phyloP scores from a whole-genome alignment of 92 coral and sea anemone species.

The Heliopora coerulea region DNA sequence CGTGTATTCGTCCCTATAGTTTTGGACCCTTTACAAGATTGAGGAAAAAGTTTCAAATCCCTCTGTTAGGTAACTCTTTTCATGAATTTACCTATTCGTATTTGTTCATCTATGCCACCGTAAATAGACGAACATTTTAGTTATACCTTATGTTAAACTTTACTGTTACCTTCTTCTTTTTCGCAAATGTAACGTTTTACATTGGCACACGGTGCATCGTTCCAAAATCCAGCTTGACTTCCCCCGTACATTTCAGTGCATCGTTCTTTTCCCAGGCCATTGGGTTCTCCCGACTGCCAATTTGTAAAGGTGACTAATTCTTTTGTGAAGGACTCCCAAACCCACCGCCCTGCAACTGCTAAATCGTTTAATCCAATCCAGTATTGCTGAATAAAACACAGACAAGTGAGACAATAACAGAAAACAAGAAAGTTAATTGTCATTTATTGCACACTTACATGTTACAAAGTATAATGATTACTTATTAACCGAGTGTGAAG shows the following conservation, averaged over 20 bases:
- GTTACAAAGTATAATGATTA: too few relatives aligned
- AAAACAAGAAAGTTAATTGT: too few relatives aligned
- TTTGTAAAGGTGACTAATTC: conserved; percentile 62
- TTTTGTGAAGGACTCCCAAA: conserved; percentile 56
- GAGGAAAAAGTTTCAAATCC: background rate
- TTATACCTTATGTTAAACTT: background rate
- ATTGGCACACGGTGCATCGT: conserved; percentile 75
- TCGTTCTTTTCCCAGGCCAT: conserved; percentile 70
- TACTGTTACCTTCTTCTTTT: conserved; percentile 70
- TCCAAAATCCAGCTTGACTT: conserved; percentile 76
- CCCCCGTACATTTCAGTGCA: conserved; percentile 66
- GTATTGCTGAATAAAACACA: background rate
- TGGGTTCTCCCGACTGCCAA: conserved; percentile 89
- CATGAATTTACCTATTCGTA: too few relatives aligned
- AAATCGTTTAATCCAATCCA: conserved; percentile 88
- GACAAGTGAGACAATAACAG: too few relatives aligned
- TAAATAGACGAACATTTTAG: too few relatives aligned
- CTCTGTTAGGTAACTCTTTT: too few relatives aligned
- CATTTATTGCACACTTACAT: too few relatives aligned
- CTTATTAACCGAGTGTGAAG: too few relatives aligned
- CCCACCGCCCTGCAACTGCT: conserved; percentile 65
- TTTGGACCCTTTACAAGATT: too few relatives aligned
- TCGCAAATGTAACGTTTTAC: conserved; percentile 77
- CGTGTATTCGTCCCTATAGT: too few relatives aligned
- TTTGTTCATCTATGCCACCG: too few relatives aligned